Evolutionary conservation across 2,888 invertebrate genomes (phyloP), one percentile per base, ranked within the genome.

Genomic region (Philereme vetulata): DNA sequence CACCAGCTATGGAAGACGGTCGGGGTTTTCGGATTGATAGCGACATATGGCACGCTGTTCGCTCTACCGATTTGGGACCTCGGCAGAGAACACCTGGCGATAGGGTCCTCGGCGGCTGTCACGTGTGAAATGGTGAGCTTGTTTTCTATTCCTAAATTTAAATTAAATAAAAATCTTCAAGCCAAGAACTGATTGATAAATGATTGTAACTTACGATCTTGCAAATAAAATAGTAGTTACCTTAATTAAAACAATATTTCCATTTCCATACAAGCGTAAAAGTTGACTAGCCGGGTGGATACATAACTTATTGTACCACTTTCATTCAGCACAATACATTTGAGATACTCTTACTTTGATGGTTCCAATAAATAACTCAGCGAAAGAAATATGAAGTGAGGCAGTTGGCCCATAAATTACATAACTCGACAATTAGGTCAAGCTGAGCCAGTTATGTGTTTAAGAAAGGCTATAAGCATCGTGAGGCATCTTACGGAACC

Each of bases 111-210:
- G 1, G 78, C 73, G 3, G 62, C 82, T 4, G 90, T 91, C 11
- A 86, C 88, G 0, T 85, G 82, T 66, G 91, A 92, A 82, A 89
- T 92, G 91, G 91, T 90, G 75, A 57, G 55, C 10, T 5, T 38
- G 43, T 48, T 46, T 47, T 46, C 5, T 6, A 38, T 8, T 8
- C 38, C 5, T 38, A 6, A 38, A 38, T 21, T 21, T 21, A 21
- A 21, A 21, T 21, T 21, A 21, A 21, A 21, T 21, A 21, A 21
- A 21, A 21, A 21, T 1, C 21, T 21, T 21, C 21, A 21, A 21
- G 2, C 21, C 2, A 21, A 21, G 21, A 21, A 21, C 1, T 21
- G 21, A 21, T 21, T 21, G 21, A 21, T 1, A 21, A 21, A 21
- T 21, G 21, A 21, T 21, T 21, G 21, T 21, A 21, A 21, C 21